Base-by-base conservation (phyloP, 2,888 invertebrate species). In the Tanytarsus gracilentus region DNA sequence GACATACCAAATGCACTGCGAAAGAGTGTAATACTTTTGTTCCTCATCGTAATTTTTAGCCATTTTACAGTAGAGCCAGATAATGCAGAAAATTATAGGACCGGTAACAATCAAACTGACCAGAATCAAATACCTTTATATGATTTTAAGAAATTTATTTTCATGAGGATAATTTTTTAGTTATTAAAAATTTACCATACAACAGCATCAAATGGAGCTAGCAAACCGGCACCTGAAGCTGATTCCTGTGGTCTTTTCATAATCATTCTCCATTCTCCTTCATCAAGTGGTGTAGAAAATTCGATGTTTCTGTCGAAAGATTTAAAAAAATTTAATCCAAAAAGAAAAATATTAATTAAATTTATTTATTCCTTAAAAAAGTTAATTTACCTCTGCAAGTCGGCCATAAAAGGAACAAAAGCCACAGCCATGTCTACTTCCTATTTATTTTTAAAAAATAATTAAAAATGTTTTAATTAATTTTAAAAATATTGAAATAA, bases 1-100 rank as follows among this genome's bases (percentile, higher is more conserved):
- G 3, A 86, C 86, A 68, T 91, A 92, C 91, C 91, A 92, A 64
- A 87, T 78, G 68, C 90, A 90, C 4, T 85, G 80, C 0, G 81
- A 77, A 16, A 90, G 66, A 0, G 81, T 75, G 65, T 85, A 84
- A 4, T 78, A 73, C 16, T 18, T 16, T 23, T 44, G 44, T 6
- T 72, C 73, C 65, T 84, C 79, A 6, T 71, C 68, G 1, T 77
- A 74, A 61, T 82, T 81, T 21, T 77, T 78, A 49, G 85, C 80
- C 23, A 87, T 66, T 64, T 78, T 79, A 21, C 78, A 78, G 62
- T 85, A 79, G 48, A 86, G 66, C 8, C 79, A 76, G 3, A 88
- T 84, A 33, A 90, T 74, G 2, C 82, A 64, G 62, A 86, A 88
- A 64, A 90, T 86, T 56, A 86, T 79, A 0, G 91, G 92, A 0